Base-by-base conservation (phyloP, 2,113 vertebrate genomes). In the Ovis aries region DNA sequence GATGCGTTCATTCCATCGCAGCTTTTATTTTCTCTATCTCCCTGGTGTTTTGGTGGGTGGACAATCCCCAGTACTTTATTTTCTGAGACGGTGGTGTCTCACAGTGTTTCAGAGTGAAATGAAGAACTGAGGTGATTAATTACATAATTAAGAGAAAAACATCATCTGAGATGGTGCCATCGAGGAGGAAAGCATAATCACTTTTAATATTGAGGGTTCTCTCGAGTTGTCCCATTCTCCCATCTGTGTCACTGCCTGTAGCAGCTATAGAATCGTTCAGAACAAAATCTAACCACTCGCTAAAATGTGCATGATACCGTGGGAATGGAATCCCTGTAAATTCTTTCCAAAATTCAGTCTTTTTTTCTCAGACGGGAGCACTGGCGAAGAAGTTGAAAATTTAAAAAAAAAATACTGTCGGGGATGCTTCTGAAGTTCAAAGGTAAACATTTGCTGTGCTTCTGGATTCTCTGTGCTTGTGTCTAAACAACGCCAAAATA, bases 141-240 rank as follows among this genome's bases (percentile, higher is more conserved):
- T 81, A 78, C 36, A 57, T 50, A 85, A 83, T 87, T 78, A 92
- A 93, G 89, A 92, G 40, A 59, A 93, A 93, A 95, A 57, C 36
- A 86, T 45, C 15, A 80, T 78, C 48, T 64, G 23, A 40, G 40
- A 48, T 29, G 10, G 40, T 6, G 3, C 16, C 48, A 40, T 17
- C 53, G n/a, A 27, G 45, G 67, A 43, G 33, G 62, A 78, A 92
- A 90, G 84, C 96, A 29, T 40, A 59, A 81, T 93, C 84, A 52
- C 90, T 59, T 94, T 92, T 80, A 27, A 15, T 94, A 33, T 11
- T 50, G 27, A 88, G 43, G 81, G 48, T 48, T 81, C 36, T 84
- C 64, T 77, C 10, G 29, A 55, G 25, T 82, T 91, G 60, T 93
- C 74, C 90, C 60, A 8, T 90, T 92, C 81, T 92, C 57, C 9